Percentiles rank a stretch among this genome's conserved stretches.
Conservation (phyloP, 2,888 invertebrate species). For the Hipparchia sbordonii region DNA sequence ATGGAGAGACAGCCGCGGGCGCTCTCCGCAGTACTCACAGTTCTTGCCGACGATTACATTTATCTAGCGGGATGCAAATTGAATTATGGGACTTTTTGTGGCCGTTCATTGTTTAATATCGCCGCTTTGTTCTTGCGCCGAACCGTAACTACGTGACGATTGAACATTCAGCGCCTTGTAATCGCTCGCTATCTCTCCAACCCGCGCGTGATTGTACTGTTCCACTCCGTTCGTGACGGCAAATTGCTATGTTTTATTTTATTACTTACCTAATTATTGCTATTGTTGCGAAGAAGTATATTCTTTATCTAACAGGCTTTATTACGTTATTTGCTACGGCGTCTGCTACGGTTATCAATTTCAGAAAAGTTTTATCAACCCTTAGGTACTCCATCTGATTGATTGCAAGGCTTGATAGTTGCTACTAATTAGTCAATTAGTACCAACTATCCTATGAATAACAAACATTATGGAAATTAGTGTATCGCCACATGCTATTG, state of each 20-base stretch:
- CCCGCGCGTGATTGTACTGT: slow-evolving; percentile 65
- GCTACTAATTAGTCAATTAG: neutral
- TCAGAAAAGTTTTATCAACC: neutral
- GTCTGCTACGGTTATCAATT: slow-evolving; percentile 43
- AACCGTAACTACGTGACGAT: slow-evolving; percentile 72
- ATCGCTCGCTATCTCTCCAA: slow-evolving; percentile 60
- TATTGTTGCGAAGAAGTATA: slow-evolving; percentile 68
- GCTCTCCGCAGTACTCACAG: slow-evolving; percentile 59
- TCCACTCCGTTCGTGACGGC: slow-evolving; percentile 69
- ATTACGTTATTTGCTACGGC: slow-evolving; percentile 46
- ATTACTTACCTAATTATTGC: slow-evolving; percentile 78
- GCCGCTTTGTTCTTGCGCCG: slow-evolving; percentile 75
- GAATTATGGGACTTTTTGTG: slow-evolving; percentile 82
- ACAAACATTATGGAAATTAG: slow-evolving; percentile 2
- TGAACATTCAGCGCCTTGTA: slow-evolving; percentile 72
- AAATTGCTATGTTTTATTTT: slow-evolving; percentile 79
- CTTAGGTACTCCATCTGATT: too few species aligned
- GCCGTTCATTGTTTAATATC: slow-evolving; percentile 74
- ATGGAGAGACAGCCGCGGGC: slow-evolving; percentile 64
- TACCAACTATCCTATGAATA: neutral
- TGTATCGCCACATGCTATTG: neutral
- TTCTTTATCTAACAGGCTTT: slow-evolving; percentile 38
- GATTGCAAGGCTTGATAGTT: neutral
- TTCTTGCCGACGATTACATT: slow-evolving; percentile 69
- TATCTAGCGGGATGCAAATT: slow-evolving; percentile 82